Conservation (phyloP, 2,888 invertebrate genomes). For the Imbricaverruca yamaguchii region DNA sequence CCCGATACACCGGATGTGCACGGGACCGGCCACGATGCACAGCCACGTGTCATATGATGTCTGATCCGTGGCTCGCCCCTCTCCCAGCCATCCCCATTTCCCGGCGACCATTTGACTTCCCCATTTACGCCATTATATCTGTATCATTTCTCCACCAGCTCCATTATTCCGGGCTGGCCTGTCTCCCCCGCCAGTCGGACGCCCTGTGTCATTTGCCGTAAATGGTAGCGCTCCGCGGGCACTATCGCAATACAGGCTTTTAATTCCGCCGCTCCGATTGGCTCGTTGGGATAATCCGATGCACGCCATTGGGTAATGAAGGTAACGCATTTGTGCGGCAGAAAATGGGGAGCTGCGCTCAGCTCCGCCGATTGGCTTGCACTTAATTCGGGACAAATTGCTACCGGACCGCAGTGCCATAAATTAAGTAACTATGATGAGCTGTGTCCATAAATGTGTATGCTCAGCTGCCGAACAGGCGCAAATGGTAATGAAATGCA, state of each 20-base stretch:
- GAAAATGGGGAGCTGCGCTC: not conserved
- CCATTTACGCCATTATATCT: constrained; percentile 1
- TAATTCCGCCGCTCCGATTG: not conserved
- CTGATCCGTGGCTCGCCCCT: not conserved
- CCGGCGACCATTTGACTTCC: not conserved
- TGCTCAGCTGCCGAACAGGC: not conserved
- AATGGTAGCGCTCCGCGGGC: not conserved
- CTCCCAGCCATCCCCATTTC: not conserved
- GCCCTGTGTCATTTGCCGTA: constrained; percentile 5
- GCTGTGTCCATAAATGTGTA: not conserved
- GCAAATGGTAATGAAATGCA: not conserved
- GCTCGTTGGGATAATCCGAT: not conserved
- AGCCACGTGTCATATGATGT: not conserved
- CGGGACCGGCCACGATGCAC: not conserved
- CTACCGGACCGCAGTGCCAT: not conserved
- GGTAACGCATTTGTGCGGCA: not conserved
- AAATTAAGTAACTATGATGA: not conserved
- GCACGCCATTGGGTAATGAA: constrained; percentile 18
- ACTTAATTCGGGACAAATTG: not conserved
- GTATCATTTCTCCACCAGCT: constrained; percentile 10
- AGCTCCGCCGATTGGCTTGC: not conserved
- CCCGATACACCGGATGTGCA: too few species aligned
- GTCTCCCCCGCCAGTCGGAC: not conserved
- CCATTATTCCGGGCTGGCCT: not conserved
- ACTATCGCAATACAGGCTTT: constrained; percentile 10